These are phyloP conservation scores for Hyperopisus bebe DNA, from an alignment of 2,113 vertebrate species.

Conservation along the genomic window DNA sequence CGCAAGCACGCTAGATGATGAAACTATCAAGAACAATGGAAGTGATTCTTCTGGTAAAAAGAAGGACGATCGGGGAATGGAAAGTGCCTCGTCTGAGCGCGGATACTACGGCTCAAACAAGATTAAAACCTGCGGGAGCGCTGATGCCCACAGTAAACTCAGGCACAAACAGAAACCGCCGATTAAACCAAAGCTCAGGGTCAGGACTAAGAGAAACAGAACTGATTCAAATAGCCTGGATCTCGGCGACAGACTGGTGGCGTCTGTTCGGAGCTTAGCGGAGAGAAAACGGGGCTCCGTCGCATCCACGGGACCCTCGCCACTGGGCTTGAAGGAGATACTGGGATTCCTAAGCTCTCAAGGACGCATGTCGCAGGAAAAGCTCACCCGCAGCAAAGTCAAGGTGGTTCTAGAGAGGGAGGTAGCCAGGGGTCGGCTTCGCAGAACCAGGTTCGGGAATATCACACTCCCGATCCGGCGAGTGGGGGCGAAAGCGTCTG, in stretches of 20 bases:
- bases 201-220: slow-evolving; percentile 28
- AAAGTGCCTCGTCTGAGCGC: slow-evolving; percentile 14
- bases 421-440: slow-evolving; percentile 45
- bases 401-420: slow-evolving; percentile 50
- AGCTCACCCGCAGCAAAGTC: slow-evolving; percentile 52
- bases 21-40: slow-evolving; percentile 36
- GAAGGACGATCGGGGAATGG: slow-evolving; percentile 24
- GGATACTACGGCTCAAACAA: neutral
- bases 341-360: slow-evolving; percentile 26
- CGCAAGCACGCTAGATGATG: slow-evolving; percentile 22
- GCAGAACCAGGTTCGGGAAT: slow-evolving; percentile 49
- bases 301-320: slow-evolving; percentile 6
- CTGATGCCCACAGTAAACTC: slow-evolving; percentile 33
- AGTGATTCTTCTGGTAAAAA: slow-evolving; percentile 52
- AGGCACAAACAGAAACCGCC: slow-evolving; percentile 50
- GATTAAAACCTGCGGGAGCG: slow-evolving; percentile 41
- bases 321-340: slow-evolving; percentile 21
- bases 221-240: slow-evolving; percentile 20
- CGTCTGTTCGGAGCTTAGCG: slow-evolving; percentile 20
- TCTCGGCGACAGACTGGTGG: slow-evolving; percentile 29
- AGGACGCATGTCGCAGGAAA: slow-evolving; percentile 25
- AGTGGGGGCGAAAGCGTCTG: slow-evolving; percentile 53
- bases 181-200: slow-evolving; percentile 53
- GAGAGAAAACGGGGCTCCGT: slow-evolving; percentile 8
- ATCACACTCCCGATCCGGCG: slow-evolving; percentile 45